A percentile compares a stretch with the other conserved stretches of the same genome.
phyloP scores from a whole-genome alignment of 1,140 invertebrate species.

The Carcinoscorpius rotundicauda region DNA sequence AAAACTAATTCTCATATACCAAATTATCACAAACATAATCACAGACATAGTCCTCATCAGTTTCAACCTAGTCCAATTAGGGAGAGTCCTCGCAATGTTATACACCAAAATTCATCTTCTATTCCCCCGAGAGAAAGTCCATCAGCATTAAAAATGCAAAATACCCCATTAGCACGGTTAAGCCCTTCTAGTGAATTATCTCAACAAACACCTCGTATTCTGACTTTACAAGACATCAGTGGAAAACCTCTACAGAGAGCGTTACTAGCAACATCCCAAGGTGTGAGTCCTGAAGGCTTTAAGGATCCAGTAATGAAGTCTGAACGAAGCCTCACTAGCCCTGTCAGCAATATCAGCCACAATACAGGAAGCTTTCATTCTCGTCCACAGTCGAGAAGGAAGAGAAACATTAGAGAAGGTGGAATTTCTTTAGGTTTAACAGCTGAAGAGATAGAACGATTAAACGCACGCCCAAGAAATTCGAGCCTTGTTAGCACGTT shows the following conservation, averaged over 20 bases:
- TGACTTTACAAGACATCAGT: constrained; percentile 84
- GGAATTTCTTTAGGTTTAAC: constrained; percentile 54
- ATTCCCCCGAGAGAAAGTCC: constrained; percentile 37
- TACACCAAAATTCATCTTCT: constrained; percentile 27
- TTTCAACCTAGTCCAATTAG: constrained; percentile 42
- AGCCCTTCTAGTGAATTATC: constrained; percentile 86
- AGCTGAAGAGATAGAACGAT: constrained; percentile 79
- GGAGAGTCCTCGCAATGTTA: constrained; percentile 33
- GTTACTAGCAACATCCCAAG: constrained; percentile 67
- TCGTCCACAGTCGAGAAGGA: constrained; percentile 35
- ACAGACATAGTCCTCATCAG: constrained; percentile 30
- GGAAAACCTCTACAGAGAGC: constrained; percentile 81
- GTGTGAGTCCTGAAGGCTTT: constrained; percentile 24
- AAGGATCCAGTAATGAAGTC: constrained; percentile 55
- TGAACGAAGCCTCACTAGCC: constrained; percentile 75
- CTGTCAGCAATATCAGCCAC: constrained; percentile 71
- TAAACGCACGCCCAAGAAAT: constrained; percentile 63
- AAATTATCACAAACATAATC: constrained; percentile 30
- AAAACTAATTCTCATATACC: constrained; percentile 40
- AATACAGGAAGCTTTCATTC: constrained; percentile 44
- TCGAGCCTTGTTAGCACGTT: constrained; percentile 82
- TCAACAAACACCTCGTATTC: constrained; percentile 74
- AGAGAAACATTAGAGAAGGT: constrained; percentile 14
- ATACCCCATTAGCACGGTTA: constrained; percentile 72
- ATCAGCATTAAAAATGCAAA: constrained; percentile 48